Conservation (phyloP, 2,888 invertebrate genomes). For the Ectobius pallidus region DNA sequence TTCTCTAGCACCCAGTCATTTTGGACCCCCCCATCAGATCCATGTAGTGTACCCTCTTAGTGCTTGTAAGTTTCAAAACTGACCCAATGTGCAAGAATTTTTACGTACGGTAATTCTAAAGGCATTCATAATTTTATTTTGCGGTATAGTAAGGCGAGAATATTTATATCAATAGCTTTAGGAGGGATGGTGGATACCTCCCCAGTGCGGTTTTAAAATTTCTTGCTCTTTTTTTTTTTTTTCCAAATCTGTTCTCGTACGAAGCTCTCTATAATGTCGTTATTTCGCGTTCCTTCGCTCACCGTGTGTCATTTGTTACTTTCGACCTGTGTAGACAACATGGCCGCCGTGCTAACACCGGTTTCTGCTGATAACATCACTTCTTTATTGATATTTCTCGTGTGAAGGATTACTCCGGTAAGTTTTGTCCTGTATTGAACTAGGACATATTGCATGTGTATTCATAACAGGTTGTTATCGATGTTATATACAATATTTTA, state of each 20-base stretch:
- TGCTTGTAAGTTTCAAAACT: conserved; percentile 23
- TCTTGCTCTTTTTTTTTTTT: conserved; percentile 13
- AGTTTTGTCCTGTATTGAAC: not conserved
- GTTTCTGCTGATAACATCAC: conserved; percentile 16
- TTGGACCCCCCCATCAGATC: conserved; percentile 28
- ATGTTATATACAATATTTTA: no score
- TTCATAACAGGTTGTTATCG: no score
- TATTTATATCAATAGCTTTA: not conserved
- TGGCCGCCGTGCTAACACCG: conserved; percentile 37
- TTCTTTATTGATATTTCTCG: not conserved
- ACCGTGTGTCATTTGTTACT: conserved; percentile 43
- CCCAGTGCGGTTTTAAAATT: not conserved
- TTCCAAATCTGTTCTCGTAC: conserved; percentile 4
- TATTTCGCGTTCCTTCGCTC: conserved; percentile 34
- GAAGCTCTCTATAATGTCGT: conserved; percentile 3
- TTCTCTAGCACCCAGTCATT: conserved; percentile 31
- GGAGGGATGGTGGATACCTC: not conserved
- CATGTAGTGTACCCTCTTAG: conserved; percentile 28
- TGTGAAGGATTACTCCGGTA: not conserved
- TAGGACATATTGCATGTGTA: no score
- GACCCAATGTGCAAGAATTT: conserved; percentile 18
- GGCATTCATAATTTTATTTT: not conserved
- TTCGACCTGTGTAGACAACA: conserved; percentile 42
- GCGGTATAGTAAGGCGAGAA: not conserved
- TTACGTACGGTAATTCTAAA: not conserved